These are phyloP conservation scores for Murina feae DNA, from an alignment of 2,113 vertebrate species.

Conservation along the genomic window DNA sequence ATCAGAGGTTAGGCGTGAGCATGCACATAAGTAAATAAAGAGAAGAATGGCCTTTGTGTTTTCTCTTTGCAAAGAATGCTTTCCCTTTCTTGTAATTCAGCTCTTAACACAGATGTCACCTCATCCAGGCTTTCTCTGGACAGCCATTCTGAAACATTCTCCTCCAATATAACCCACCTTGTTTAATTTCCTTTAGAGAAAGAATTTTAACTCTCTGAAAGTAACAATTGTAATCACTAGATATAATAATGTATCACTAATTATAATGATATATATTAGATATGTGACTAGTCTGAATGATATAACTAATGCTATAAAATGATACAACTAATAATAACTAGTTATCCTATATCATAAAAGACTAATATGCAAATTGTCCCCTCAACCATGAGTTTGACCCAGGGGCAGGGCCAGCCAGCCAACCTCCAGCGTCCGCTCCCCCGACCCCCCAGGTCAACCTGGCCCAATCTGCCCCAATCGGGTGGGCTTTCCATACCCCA, in stretches of 20 bases:
- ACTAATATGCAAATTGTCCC: too few species aligned
- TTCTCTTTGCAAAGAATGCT: not conserved
- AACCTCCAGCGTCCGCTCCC: too few species aligned
- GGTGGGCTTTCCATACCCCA: too few species aligned
- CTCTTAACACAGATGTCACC: not conserved
- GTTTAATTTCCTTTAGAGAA: not conserved
- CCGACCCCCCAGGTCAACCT: too few species aligned
- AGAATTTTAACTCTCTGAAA: not conserved
- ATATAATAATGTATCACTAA: not conserved
- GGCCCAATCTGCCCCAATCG: too few species aligned
- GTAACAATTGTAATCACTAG: not conserved
- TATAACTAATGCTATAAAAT: not conserved
- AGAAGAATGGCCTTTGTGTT: not conserved
- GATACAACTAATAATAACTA: not conserved
- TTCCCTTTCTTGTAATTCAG: not conserved
- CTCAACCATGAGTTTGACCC: too few species aligned
- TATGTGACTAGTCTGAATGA: not conserved
- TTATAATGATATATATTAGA: not conserved
- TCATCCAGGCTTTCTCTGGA: not conserved
- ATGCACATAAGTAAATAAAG: not conserved
- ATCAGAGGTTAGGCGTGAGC: not conserved
- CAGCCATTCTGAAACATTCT: not conserved
- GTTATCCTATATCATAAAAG: too few species aligned
- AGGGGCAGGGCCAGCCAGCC: too few species aligned
- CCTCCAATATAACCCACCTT: not conserved